A percentile compares a stretch with the other conserved stretches of the same genome.
Evolutionary conservation across 2,888 invertebrate genomes (phyloP).

Genomic region (Brachycybe producta): DNA sequence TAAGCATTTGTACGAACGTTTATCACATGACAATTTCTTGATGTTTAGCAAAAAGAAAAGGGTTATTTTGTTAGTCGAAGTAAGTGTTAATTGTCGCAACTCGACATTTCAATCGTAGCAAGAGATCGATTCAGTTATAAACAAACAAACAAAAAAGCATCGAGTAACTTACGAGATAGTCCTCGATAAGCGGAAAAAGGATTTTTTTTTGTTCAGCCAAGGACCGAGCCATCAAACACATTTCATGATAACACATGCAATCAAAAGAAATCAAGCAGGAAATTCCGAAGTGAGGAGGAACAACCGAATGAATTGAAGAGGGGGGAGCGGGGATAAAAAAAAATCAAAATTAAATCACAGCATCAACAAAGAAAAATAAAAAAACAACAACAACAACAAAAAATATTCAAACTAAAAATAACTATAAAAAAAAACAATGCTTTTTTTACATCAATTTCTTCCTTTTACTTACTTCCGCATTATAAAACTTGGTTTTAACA

Average conservation of each 20-base stretch:
- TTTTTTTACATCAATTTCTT: no score
- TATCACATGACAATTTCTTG: no score
- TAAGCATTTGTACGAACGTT: no score
- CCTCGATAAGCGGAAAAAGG: conserved; percentile 6
- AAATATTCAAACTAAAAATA: background rate
- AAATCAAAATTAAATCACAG: background rate
- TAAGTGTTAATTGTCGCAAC: background rate
- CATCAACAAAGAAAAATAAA: background rate
- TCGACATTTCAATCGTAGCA: conserved; percentile 3
- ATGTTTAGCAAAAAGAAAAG: no score
- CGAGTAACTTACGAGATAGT: conserved; percentile 9
- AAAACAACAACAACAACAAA: background rate
- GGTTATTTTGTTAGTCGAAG: background rate
- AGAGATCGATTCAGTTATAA: background rate
- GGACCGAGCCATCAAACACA: conserved; percentile 8
- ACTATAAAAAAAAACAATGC: no score
- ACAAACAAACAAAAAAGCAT: background rate
- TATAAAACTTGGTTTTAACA: conserved; percentile 96
- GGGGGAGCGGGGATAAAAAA: background rate
- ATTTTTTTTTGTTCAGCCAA: no score
- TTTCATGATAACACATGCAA: conserved; percentile 2
- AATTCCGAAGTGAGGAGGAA: conserved; percentile 2
- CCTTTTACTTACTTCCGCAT: conserved; percentile 55
- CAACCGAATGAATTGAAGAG: background rate
- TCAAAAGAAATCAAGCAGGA: conserved; percentile 6